These are phyloP conservation scores for Laticauda colubrina DNA, from an alignment of 2,113 vertebrate genomes.

Conservation along the genomic window DNA sequence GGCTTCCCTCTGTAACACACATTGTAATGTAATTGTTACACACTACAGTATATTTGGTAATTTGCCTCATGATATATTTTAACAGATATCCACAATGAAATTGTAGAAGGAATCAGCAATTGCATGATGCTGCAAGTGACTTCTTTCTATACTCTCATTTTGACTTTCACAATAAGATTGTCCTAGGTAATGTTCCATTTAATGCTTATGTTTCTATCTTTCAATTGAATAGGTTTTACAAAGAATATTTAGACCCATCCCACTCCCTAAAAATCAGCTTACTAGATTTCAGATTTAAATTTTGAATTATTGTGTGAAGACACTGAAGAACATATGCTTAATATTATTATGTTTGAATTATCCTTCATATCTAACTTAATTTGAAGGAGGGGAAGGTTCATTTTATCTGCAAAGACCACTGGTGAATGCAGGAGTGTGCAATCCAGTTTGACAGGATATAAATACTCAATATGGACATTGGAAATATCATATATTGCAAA, in stretches of 20 bases:
- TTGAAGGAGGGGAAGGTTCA: neutral
- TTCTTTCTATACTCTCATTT: conserved; percentile 6
- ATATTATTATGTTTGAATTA: neutral
- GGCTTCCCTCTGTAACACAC: neutral
- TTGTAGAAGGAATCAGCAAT: conserved; percentile 20
- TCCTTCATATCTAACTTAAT: neutral
- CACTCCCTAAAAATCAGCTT: neutral
- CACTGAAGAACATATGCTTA: neutral
- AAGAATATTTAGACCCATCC: neutral
- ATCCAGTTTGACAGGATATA: neutral
- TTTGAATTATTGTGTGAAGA: neutral
- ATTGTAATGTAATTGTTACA: conserved; percentile 1
- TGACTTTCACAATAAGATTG: conserved; percentile 21
- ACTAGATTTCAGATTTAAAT: conserved; percentile 1
- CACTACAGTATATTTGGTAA: conserved; percentile 17
- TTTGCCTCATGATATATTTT: conserved; percentile 30
- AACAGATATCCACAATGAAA: conserved; percentile 26
- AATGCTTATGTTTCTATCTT: conserved; percentile 22
- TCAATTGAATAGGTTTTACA: conserved; percentile 3
- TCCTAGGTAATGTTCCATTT: conserved; percentile 26
- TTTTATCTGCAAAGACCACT: neutral
- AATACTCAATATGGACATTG: neutral
- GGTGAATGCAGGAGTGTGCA: neutral
- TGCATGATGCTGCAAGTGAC: conserved; percentile 8
- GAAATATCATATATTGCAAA: neutral